Evolutionary conservation across 2,113 vertebrate genomes (phyloP).

Genomic region (Grantiella picta): DNA sequence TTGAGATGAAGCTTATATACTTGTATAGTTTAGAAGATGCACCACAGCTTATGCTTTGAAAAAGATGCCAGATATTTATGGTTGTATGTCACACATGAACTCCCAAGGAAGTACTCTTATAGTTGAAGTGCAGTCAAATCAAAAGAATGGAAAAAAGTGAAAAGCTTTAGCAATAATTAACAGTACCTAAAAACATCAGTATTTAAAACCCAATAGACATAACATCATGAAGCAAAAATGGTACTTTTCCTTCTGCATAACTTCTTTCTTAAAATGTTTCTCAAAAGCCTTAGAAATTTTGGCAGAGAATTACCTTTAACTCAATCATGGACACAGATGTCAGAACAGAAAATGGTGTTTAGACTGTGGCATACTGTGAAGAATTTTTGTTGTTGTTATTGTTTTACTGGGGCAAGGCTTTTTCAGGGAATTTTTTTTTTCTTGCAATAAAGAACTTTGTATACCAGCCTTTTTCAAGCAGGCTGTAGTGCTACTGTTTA

Average conservation of each 20-base stretch:
- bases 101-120: constrained; percentile 29
- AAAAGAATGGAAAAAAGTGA: constrained; percentile 10
- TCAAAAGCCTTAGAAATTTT: neutral
- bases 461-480: neutral
- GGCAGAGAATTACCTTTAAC: neutral
- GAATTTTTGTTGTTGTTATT: neutral
- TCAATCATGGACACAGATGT: neutral
- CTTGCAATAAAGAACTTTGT: neutral
- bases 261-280: neutral
- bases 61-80: constrained; percentile 50
- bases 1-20: constrained; percentile 53
- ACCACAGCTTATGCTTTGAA: constrained; percentile 12
- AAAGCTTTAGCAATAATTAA: constrained; percentile 12
- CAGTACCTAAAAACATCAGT: neutral
- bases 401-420: rapidly evolving
- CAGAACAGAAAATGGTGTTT: neutral
- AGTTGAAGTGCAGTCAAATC: constrained; percentile 44
- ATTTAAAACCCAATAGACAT: neutral
- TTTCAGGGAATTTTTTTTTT: neutral
- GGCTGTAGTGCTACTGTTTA: neutral
- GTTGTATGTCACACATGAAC: constrained; percentile 37
- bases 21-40: constrained; percentile 19
- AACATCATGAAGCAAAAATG: neutral
- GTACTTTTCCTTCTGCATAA: neutral
- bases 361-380: neutral